Evolutionary conservation across 2,888 invertebrate genomes (phyloP).

Genomic region (Trachelus iudaicus): DNA sequence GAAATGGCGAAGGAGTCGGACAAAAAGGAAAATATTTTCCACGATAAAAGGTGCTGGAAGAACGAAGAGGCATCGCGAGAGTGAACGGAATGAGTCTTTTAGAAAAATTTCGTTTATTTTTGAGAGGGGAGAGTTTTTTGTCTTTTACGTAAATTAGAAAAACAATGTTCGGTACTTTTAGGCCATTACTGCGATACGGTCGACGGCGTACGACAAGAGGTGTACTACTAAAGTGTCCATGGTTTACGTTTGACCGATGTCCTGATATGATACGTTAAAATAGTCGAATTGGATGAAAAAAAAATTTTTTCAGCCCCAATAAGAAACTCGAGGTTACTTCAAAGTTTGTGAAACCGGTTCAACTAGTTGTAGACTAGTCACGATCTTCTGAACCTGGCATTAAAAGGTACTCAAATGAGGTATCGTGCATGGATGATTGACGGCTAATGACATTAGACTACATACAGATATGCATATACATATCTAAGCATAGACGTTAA

Average conservation of each 20-base stretch:
- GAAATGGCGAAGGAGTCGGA: neutral
- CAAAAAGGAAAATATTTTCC: neutral
- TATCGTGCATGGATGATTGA: neutral
- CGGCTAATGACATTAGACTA: neutral
- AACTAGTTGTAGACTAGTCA: neutral
- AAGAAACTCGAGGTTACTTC: neutral
- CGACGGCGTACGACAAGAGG: neutral
- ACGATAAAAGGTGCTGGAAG: neutral
- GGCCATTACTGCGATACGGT: neutral
- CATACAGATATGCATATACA: neutral
- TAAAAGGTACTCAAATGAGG: neutral
- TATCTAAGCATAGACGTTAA: neutral
- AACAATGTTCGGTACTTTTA: neutral
- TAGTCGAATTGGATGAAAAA: neutral
- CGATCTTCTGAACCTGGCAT: neutral
- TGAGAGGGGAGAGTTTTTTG: neutral
- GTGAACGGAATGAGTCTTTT: neutral
- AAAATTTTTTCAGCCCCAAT: neutral
- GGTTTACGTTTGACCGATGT: neutral
- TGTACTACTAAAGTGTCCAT: neutral
- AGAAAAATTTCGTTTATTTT: neutral
- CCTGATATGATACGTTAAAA: neutral
- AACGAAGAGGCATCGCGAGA: neutral
- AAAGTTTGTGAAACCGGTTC: neutral
- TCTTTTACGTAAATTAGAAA: neutral